phyloP scores from a whole-genome alignment of 1,140 invertebrate genomes.

The Laupala kohalensis region DNA sequence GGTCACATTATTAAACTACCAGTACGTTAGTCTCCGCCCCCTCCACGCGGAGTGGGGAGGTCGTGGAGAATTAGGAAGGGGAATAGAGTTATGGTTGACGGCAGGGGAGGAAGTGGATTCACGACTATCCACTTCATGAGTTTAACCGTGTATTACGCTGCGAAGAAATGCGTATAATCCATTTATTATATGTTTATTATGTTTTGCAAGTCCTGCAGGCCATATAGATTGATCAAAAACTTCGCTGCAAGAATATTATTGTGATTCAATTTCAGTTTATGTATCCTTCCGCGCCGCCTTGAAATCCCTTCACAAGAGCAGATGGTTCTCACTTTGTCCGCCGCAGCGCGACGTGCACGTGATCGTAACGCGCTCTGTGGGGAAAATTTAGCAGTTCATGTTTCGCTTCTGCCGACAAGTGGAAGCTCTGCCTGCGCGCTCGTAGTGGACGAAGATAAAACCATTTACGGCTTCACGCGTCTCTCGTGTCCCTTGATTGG shows the following conservation, averaged over 20 bases:
- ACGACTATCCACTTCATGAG: background rate
- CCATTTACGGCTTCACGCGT: background rate
- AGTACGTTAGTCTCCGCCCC: background rate
- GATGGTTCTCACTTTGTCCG: background rate
- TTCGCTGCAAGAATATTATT: too few relatives aligned
- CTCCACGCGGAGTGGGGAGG: background rate
- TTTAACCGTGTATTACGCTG: too few relatives aligned
- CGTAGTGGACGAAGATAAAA: constrained; percentile 2
- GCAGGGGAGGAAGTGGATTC: background rate
- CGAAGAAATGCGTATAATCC: too few relatives aligned
- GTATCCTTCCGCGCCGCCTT: background rate
- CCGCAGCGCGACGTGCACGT: background rate
- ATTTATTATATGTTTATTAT: too few relatives aligned
- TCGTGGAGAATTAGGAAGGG: too few relatives aligned
- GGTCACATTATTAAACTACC: background rate
- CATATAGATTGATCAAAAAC: too few relatives aligned
- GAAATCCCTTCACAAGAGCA: background rate
- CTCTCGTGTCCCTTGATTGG: background rate
- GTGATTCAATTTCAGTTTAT: background rate
- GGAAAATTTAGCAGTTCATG: too few relatives aligned
- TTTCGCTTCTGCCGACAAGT: background rate
- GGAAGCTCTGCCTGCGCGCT: background rate
- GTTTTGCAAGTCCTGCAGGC: too few relatives aligned
- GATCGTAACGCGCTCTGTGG: background rate
- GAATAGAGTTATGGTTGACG: background rate